These are phyloP conservation scores for Catamblyrhynchus diadema DNA, from an alignment of 2,797 vertebrate species.

Conservation along the genomic window DNA sequence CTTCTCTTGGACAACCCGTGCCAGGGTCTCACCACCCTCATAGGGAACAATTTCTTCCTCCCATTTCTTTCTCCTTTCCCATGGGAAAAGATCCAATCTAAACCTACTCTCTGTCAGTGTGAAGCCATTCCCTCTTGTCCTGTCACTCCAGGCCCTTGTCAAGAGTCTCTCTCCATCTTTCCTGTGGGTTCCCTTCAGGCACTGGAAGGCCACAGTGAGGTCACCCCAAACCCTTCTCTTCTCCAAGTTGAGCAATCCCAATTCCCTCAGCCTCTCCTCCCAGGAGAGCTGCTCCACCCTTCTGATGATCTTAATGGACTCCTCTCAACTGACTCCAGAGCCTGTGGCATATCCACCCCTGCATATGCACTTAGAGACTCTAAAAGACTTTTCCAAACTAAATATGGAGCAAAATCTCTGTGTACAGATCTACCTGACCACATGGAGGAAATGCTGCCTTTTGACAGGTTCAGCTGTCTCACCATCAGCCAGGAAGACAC, in stretches of 20 bases:
- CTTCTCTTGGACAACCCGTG: background rate
- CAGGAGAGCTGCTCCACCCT: background rate
- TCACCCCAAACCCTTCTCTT: background rate
- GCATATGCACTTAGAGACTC: background rate
- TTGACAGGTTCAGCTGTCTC: background rate
- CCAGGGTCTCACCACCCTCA: background rate
- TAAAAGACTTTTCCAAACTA: background rate
- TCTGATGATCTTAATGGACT: background rate
- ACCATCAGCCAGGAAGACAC: background rate
- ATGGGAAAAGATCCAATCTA: background rate
- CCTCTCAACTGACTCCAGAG: background rate
- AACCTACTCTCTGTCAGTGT: background rate
- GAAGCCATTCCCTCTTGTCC: background rate
- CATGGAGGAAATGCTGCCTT: background rate
- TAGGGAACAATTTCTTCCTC: fast-evolving
- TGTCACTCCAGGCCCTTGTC: background rate
- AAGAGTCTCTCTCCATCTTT: background rate
- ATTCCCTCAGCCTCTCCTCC: background rate
- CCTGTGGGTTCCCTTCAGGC: background rate
- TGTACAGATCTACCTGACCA: background rate
- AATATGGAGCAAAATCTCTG: background rate
- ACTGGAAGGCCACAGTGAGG: background rate
- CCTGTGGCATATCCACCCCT: background rate
- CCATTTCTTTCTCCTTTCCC: background rate
- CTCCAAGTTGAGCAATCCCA: background rate